Evolutionary conservation across 1,140 invertebrate species (phyloP).

Genomic region (Pissodes strobi): DNA sequence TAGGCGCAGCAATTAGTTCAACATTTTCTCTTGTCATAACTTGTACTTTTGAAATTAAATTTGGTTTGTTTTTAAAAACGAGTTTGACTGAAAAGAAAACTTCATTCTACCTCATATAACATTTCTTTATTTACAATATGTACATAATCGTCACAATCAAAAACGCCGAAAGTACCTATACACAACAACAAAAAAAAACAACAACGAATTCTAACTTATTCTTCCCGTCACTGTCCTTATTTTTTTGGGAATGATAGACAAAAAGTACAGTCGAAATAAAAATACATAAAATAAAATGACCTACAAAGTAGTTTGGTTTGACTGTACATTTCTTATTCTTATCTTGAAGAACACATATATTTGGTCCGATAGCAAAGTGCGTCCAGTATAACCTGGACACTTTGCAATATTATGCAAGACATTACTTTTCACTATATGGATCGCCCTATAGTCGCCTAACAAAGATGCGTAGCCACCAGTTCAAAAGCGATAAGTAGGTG

Average conservation of each 20-base stretch:
- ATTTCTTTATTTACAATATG: slow-evolving; percentile 23
- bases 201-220: neutral
- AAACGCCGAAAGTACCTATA: slow-evolving; percentile 2
- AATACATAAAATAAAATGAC: neutral
- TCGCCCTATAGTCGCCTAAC: neutral
- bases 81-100: too few relatives aligned
- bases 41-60: too few relatives aligned
- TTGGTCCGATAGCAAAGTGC: slow-evolving; percentile 16
- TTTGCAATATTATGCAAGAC: neutral
- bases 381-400: neutral
- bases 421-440: neutral
- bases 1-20: too few relatives aligned
- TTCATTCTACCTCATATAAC: neutral
- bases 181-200: slow-evolving; percentile 12
- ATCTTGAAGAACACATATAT: slow-evolving; percentile 26
- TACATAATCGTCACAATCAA: slow-evolving; percentile 16
- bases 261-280: slow-evolving; percentile 10
- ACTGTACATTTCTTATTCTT: too few relatives aligned
- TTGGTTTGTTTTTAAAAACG: too few relatives aligned
- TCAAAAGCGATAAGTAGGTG: too few relatives aligned
- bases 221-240: slow-evolving; percentile 17
- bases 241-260: slow-evolving; percentile 23
- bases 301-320: neutral
- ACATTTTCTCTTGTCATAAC: too few relatives aligned
- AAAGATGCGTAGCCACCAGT: neutral